phyloP scores from a whole-genome alignment of 2,113 vertebrate species.

The Megaceryle torquata region DNA sequence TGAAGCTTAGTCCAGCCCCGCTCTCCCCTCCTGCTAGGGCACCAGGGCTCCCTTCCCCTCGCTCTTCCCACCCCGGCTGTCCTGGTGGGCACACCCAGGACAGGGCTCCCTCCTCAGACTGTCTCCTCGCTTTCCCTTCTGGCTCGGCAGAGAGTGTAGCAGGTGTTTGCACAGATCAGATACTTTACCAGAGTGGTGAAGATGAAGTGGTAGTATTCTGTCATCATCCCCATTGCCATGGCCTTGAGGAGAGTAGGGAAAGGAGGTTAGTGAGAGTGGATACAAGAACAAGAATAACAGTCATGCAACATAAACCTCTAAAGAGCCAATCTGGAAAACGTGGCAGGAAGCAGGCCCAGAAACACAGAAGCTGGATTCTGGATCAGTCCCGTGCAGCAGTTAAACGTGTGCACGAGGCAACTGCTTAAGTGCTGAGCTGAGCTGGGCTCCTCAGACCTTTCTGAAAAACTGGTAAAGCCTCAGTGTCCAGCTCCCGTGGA shows the following conservation, averaged over 20 bases:
- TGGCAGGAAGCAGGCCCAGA: background rate
- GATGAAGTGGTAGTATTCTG: conserved; percentile 99
- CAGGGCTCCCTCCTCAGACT: background rate
- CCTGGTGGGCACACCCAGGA: background rate
- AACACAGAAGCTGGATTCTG: background rate
- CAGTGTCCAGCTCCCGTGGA: fast-evolving
- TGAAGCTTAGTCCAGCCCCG: background rate
- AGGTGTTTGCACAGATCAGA: background rate
- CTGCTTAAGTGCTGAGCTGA: background rate
- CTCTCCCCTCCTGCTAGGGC: background rate
- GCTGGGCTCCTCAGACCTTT: background rate
- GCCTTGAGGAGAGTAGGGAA: conserved; percentile 76
- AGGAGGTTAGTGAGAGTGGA: background rate
- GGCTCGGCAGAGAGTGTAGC: fast-evolving
- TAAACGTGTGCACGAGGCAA: background rate
- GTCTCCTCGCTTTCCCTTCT: background rate
- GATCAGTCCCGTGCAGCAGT: background rate
- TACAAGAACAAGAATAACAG: background rate
- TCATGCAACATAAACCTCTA: background rate
- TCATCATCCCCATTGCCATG: conserved; percentile 99
- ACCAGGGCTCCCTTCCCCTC: background rate
- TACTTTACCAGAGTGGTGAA: conserved; percentile 99
- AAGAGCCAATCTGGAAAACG: fast-evolving
- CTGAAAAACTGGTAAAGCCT: background rate
- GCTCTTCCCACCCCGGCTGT: background rate